Evolutionary conservation across 2,797 vertebrate genomes (phyloP).

Genomic region (Tangara arthus): DNA sequence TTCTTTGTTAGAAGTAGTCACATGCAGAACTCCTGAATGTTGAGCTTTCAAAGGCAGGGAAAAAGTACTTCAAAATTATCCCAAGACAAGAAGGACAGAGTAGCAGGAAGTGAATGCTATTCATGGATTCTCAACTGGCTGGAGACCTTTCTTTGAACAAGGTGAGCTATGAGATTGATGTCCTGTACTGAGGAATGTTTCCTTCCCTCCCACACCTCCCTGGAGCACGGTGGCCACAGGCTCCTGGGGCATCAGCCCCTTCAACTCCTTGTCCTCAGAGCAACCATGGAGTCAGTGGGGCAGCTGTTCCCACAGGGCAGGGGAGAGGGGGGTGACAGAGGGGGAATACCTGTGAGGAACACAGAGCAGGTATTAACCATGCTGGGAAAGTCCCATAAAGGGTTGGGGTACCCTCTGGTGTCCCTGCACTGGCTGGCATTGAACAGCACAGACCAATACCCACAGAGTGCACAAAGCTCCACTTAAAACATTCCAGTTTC

Average conservation of each 20-base stretch:
- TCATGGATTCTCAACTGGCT: not conserved
- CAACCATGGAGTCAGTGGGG: not conserved
- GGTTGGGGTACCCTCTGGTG: too few species aligned
- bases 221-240: not conserved
- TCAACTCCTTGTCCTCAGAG: not conserved
- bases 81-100: not conserved
- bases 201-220: not conserved
- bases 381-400: not conserved
- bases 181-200: not conserved
- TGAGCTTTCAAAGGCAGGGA: not conserved
- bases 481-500: not conserved
- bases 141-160: not conserved
- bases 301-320: not conserved
- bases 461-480: not conserved
- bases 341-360: not conserved
- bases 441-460: not conserved
- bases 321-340: not conserved
- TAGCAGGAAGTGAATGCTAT: not conserved
- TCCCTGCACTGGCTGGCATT: not conserved
- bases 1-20: not conserved
- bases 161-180: accelerated
- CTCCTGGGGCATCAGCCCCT: not conserved
- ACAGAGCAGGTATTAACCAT: too few species aligned
- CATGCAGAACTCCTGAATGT: not conserved
- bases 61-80: not conserved